Evolutionary conservation across 2,797 vertebrate species (phyloP).

Genomic region (Esox lucius): DNA sequence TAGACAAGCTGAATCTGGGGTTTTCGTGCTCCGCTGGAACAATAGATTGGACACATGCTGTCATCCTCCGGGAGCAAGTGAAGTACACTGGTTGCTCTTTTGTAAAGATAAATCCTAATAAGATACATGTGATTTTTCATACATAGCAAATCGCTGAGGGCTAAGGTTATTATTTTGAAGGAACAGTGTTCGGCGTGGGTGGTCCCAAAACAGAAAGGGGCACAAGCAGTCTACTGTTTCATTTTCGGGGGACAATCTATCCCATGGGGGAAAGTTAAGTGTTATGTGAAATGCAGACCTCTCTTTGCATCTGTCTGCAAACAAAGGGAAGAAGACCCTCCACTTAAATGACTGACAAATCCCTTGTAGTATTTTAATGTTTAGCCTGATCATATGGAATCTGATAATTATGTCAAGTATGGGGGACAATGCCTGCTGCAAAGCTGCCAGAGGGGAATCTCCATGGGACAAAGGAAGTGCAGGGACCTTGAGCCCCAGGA

Average conservation of each 20-base stretch:
- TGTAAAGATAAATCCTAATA: slow-evolving; percentile 10
- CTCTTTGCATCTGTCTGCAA: slow-evolving; percentile 58
- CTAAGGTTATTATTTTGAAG: slow-evolving; percentile 38
- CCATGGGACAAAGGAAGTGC: slow-evolving; percentile 56
- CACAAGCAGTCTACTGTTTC: slow-evolving; percentile 61
- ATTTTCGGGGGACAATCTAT: slow-evolving; percentile 41
- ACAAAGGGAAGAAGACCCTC: slow-evolving; percentile 52
- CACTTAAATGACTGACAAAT: slow-evolving; percentile 44
- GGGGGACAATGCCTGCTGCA: not conserved
- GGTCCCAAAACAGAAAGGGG: slow-evolving; percentile 64
- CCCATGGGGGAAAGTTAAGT: slow-evolving; percentile 65
- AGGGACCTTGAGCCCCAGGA: slow-evolving; percentile 66
- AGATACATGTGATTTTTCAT: slow-evolving; percentile 21
- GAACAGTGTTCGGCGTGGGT: slow-evolving; percentile 63
- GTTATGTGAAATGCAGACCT: slow-evolving; percentile 66
- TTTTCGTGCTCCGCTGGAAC: not conserved
- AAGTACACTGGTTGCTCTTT: not conserved
- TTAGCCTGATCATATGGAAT: slow-evolving; percentile 14
- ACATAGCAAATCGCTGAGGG: slow-evolving; percentile 6
- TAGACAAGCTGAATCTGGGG: not conserved
- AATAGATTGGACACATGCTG: not conserved
- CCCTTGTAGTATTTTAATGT: slow-evolving; percentile 16
- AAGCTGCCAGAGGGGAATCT: not conserved
- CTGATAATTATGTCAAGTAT: not conserved
- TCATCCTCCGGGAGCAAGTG: slow-evolving; percentile 10